Evolutionary conservation across 2,113 vertebrate species (phyloP), one percentile per base, ranked within the genome.

Genomic region (Acrocephalus kingi): DNA sequence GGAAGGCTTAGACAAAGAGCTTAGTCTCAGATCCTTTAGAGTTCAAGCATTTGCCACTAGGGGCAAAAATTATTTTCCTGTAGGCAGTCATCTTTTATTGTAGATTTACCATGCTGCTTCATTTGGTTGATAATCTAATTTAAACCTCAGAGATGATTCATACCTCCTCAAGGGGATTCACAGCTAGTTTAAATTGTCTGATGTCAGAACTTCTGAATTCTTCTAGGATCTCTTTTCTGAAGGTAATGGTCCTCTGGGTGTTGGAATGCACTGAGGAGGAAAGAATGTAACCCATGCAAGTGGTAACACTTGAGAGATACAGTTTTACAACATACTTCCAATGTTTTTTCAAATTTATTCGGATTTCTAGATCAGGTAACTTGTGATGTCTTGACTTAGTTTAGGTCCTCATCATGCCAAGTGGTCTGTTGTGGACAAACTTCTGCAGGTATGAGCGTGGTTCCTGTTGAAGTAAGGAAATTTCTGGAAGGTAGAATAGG

Each of bases 1-100:
- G 90, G 94, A 87, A 87, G 80, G 92, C 73, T 95, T 95, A 97
- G 83, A 96, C 96, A 96, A 97, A 97, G 94, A 94, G 93, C 95
- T 97, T 96, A 97, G 85, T 91, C 74, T 95, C 87, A 86, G 93
- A 97, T 96, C 85, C 94, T 97, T 97, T 97, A 95, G 97, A 97
- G 96, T 97, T 95, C 94, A 96, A 86, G 94, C 87, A 90, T 97
- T 96, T 97, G 89, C 96, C 97, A 97, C 95, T 96, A 97, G 97
- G 96, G 96, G 96, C 97, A 97, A 97, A 92, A 97, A 74, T 77
- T 92, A 94, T 96, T 97, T 97, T 95, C 94, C 96, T 97, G 89
- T 96, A 97, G 97, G 97, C 96, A 93, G 89, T 95, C 61, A 39
- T 92, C 89, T 96, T 97, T 83, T 97, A 94, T 97, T 96, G 72